These are phyloP conservation scores for Muntiacus reevesi DNA, from an alignment of 2,113 vertebrate species.

Conservation along the genomic window DNA sequence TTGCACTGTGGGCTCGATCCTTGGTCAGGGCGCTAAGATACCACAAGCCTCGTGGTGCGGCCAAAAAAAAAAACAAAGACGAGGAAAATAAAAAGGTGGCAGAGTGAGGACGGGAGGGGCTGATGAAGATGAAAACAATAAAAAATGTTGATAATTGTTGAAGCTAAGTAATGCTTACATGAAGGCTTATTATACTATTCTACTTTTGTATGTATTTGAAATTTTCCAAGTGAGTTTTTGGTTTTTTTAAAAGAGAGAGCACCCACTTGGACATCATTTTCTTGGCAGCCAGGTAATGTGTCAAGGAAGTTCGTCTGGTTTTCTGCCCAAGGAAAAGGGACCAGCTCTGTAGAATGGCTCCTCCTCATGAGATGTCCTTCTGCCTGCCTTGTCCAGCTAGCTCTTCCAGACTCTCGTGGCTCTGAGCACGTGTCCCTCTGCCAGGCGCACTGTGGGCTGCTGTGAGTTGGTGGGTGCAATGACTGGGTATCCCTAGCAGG, in stretches of 20 bases:
- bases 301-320: not conserved
- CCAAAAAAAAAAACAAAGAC: not conserved
- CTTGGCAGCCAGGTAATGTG: not conserved
- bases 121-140: not conserved
- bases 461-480: rapidly evolving
- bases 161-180: not conserved
- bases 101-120: not conserved
- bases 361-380: no score
- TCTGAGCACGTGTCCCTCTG: not conserved
- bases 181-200: not conserved
- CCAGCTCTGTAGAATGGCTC: no score
- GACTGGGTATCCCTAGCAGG: no score
- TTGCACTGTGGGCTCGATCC: not conserved
- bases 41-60: not conserved
- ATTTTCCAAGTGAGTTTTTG: not conserved
- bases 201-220: not conserved
- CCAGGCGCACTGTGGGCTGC: not conserved
- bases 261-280: not conserved
- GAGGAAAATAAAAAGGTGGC: not conserved
- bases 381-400: not conserved
- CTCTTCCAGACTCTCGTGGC: not conserved
- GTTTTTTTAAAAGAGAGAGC: not conserved
- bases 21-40: not conserved
- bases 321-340: not conserved
- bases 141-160: not conserved